Evolutionary conservation across 2,888 invertebrate species (phyloP), one percentile per base, ranked within the genome.

Genomic region (Stenchaetothrips biformis): DNA sequence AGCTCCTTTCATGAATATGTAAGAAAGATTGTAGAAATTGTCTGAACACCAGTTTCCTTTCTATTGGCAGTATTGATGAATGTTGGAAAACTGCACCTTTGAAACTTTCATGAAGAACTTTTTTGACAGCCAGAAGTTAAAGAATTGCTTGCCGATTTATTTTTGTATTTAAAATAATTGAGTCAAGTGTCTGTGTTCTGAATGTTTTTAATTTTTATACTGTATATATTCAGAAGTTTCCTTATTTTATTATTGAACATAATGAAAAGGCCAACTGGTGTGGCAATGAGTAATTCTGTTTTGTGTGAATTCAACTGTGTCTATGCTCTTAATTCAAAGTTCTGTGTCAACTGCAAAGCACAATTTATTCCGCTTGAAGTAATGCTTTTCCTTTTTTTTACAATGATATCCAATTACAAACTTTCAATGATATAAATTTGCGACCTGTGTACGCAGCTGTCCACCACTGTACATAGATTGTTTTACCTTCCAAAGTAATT

Each of bases 151-250:
- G 67, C 67, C 67, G 67, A 25, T 74, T 74, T 74, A 74, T 74
- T 74, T 74, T 74, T 74, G 67, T 74, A 74, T 74, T 74, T 74
- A 74, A 74, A 74, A 74, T 74, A 74, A 74, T 74, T 74, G 67
- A 74, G 67, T 74, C 67, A 74, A 74, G 67, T 74, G 67, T 74
- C 67, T 74, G 67, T 74, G 67, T 74, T 74, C 67, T 74, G 67
- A 74, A 74, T 74, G 67, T 74, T 74, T 74, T 74, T 74, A 74
- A 74, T 74, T 74, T 74, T 74, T 74, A 74, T 74, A 74, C 25
- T 74, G 67, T 74, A 74, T 74, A 74, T 74, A 74, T 74, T 74
- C 67, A 74, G 67, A 74, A 74, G 67, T 74, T 25, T 74, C 67
- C 67, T 74, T 74, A 74, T 74, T 74, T 74, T 74, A 25, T 21